Percentiles rank a stretch among this genome's conserved stretches.
These are phyloP conservation scores for Theropithecus gelada DNA, from an alignment of 2,113 vertebrate genomes.

Conservation along the genomic window DNA sequence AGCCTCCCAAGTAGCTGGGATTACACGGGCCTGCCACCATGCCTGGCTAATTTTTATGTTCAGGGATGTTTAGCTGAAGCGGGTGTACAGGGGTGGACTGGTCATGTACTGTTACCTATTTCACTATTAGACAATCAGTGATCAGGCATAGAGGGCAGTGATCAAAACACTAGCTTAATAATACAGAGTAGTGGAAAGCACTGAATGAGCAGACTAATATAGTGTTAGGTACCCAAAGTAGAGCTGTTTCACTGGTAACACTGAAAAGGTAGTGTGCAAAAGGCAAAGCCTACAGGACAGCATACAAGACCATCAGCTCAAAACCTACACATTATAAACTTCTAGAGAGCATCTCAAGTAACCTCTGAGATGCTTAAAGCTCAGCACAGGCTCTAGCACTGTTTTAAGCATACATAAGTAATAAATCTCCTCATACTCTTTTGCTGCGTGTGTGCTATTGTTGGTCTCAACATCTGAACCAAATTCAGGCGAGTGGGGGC, in stretches of 20 bases:
- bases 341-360: not conserved
- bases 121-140: not conserved
- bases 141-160: not conserved
- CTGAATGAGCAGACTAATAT: not conserved
- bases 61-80: not conserved
- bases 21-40: too few relatives aligned
- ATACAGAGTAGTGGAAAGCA: not conserved
- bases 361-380: too few relatives aligned
- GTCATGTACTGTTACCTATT: not conserved
- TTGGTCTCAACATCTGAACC: not conserved
- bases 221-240: not conserved
- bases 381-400: not conserved
- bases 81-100: not conserved
- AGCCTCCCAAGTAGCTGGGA: too few relatives aligned
- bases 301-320: not conserved
- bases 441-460: not conserved
- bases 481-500: not conserved
- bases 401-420: not conserved
- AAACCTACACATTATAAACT: not conserved
- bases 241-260: not conserved
- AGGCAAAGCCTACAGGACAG: not conserved
- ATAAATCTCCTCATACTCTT: not conserved
- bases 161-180: not conserved
- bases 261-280: not conserved
- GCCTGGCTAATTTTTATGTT: too few relatives aligned